Evolutionary conservation across 1,140 invertebrate genomes (phyloP).

Genomic region (Zophobas morio): DNA sequence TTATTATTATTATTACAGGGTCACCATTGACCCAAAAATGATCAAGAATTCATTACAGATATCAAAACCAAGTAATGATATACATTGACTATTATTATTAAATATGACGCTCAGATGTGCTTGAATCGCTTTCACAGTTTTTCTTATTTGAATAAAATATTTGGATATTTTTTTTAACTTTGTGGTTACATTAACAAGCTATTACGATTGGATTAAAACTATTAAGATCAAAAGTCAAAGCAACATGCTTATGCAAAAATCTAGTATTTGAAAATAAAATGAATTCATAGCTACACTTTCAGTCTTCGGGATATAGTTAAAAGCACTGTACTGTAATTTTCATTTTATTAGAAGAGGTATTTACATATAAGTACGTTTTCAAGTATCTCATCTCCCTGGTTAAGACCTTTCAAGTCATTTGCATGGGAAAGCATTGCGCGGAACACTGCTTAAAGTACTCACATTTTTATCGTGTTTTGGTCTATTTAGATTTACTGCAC

Average conservation of each 20-base stretch:
- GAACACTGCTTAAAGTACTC: conserved; percentile 35
- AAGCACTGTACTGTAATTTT: conserved; percentile 35
- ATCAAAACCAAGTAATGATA: no score
- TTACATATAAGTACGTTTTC: conserved; percentile 38
- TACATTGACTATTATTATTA: no score
- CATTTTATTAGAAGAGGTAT: conserved; percentile 30
- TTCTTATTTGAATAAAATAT: no score
- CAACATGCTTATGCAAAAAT: background rate
- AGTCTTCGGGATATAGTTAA: conserved; percentile 4
- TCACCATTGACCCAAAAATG: no score
- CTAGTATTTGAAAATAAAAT: background rate
- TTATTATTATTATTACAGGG: no score
- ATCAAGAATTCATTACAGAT: no score
- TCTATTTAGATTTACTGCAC: conserved; percentile 46
- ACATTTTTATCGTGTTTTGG: conserved; percentile 46
- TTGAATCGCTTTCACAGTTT: no score
- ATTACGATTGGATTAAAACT: no score
- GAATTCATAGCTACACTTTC: background rate
- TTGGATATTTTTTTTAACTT: no score
- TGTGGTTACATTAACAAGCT: no score
- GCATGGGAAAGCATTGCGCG: conserved; percentile 43
- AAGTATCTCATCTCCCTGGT: conserved; percentile 34
- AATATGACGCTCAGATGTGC: no score
- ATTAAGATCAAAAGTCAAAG: background rate
- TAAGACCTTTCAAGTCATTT: conserved; percentile 44